phyloP scores from a whole-genome alignment of 2,113 vertebrate genomes.

The Casuarius casuarius region DNA sequence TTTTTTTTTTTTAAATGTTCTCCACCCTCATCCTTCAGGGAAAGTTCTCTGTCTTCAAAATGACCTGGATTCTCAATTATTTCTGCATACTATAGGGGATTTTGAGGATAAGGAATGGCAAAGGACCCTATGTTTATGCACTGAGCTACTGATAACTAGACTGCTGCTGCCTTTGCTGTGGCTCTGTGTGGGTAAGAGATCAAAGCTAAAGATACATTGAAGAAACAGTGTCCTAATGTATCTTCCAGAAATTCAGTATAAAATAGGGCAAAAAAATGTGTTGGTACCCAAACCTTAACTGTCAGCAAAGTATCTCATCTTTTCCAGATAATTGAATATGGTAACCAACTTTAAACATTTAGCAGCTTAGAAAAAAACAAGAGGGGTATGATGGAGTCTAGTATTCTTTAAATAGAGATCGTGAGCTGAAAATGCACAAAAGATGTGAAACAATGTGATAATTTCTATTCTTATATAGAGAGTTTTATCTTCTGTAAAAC shows the following conservation, averaged over 20 bases:
- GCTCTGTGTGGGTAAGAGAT: not conserved
- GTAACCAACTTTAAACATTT: not conserved
- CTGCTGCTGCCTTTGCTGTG: not conserved
- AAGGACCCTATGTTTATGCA: accelerated
- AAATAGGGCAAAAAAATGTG: not conserved
- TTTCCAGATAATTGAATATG: not conserved
- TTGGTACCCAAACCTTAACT: not conserved
- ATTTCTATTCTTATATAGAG: not conserved
- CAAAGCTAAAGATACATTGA: not conserved
- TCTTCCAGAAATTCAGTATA: not conserved
- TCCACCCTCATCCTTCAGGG: not conserved
- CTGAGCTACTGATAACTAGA: not conserved
- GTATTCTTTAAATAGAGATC: not conserved
- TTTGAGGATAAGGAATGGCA: not conserved
- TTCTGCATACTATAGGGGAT: not conserved
- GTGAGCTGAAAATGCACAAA: not conserved
- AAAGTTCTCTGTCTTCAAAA: not conserved
- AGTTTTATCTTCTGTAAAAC: not conserved
- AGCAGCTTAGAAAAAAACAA: not conserved
- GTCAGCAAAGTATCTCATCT: not conserved
- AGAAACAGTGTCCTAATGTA: too few species aligned
- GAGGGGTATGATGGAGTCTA: not conserved
- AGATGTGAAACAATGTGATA: not conserved
- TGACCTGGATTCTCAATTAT: not conserved
- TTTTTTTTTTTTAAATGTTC: not conserved